A percentile compares a stretch with the other conserved stretches of the same genome.
Evolutionary conservation across 2,797 vertebrate genomes (phyloP).

Genomic region (Calcarius lapponicus): DNA sequence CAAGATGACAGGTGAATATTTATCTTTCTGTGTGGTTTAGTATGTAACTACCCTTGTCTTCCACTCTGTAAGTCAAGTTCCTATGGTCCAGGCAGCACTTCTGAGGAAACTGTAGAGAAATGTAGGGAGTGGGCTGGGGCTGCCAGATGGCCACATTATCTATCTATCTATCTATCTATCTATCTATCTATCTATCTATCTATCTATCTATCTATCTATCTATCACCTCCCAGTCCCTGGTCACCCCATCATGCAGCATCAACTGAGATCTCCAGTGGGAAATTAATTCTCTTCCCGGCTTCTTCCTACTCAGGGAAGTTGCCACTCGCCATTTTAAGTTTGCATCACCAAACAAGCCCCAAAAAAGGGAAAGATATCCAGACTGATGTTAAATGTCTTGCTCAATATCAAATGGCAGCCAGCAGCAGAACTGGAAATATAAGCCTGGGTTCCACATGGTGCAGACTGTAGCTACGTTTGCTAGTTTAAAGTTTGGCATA

Average conservation of each 20-base stretch:
- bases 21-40: background rate
- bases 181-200: no score
- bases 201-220: background rate
- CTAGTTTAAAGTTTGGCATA: background rate
- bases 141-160: background rate
- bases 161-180: background rate
- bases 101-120: background rate
- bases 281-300: background rate
- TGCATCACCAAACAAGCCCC: background rate
- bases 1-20: background rate
- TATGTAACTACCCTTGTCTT: background rate
- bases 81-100: background rate
- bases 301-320: background rate
- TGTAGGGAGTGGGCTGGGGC: rapidly evolving
- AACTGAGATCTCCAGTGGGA: background rate
- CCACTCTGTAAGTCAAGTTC: background rate
- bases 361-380: background rate
- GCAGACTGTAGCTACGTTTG: background rate
- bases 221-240: background rate
- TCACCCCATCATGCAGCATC: background rate
- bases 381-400: background rate
- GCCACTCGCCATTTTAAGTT: background rate
- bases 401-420: background rate
- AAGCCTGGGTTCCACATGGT: background rate
- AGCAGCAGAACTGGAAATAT: background rate